These are phyloP conservation scores for Pandion haliaetus DNA, from an alignment of 2,113 vertebrate genomes.

Conservation along the genomic window DNA sequence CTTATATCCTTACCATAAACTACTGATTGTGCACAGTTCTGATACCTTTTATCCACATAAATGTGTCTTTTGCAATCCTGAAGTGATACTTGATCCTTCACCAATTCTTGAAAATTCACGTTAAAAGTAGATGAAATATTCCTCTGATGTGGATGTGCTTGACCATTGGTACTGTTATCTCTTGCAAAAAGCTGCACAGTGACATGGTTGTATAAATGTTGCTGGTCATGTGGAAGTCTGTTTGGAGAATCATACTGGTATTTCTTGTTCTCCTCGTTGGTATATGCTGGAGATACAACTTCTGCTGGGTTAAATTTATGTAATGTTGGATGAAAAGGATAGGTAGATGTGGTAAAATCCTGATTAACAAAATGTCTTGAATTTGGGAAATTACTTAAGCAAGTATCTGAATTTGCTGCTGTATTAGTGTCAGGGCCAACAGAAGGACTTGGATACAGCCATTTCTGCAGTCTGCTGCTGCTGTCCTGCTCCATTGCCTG, in stretches of 20 bases:
- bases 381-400: not conserved
- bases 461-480: not conserved
- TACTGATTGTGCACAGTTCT: not conserved
- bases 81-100: not conserved
- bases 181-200: not conserved
- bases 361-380: not conserved
- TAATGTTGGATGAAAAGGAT: not conserved
- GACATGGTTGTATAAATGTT: not conserved
- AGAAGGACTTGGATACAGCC: not conserved
- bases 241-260: not conserved
- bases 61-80: not conserved
- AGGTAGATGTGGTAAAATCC: not conserved
- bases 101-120: not conserved
- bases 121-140: not conserved
- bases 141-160: not conserved
- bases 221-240: not conserved
- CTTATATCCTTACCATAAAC: constrained; percentile 15
- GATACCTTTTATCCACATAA: constrained; percentile 13
- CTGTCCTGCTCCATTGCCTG: not conserved
- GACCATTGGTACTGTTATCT: not conserved
- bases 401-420: not conserved
- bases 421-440: not conserved
- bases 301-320: not conserved
- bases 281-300: not conserved
- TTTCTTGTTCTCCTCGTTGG: not conserved